Percentiles rank a stretch among this genome's conserved stretches.
Conservation (phyloP, 2,113 vertebrate genomes). For the Sisor rabdophorus region DNA sequence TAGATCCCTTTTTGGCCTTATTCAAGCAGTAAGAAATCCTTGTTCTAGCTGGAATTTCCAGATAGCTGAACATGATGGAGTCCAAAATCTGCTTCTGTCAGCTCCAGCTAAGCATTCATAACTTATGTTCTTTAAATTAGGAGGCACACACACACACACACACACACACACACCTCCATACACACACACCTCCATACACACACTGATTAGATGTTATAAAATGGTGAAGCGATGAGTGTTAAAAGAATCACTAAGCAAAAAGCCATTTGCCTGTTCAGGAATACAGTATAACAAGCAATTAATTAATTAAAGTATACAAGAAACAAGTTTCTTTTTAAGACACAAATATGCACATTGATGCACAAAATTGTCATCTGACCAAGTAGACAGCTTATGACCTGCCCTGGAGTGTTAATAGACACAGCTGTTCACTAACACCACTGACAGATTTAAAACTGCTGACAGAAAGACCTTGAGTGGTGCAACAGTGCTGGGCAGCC, state of each 20-base stretch:
- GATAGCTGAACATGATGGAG: conserved; percentile 25
- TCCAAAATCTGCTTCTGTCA: conserved; percentile 50
- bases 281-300: no score
- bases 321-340: not conserved
- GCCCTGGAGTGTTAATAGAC: not conserved
- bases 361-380: not conserved
- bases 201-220: not conserved
- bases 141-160: conserved; percentile 24
- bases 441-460: conserved; percentile 20
- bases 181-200: not conserved
- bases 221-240: conserved; percentile 32
- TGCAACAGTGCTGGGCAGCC: not conserved
- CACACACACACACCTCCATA: conserved; percentile 7
- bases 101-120: conserved; percentile 45
- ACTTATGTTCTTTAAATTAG: conserved; percentile 41
- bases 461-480: conserved; percentile 15
- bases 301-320: not conserved
- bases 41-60: conserved; percentile 17
- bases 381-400: not conserved
- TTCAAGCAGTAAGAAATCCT: no score
- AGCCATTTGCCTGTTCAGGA: no score
- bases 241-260: conserved; percentile 26
- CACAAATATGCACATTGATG: not conserved
- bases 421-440: conserved; percentile 6
- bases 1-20: no score